These are phyloP conservation scores for Amblyjoppa fuscipennis DNA, from an alignment of 2,888 invertebrate species.

Conservation along the genomic window DNA sequence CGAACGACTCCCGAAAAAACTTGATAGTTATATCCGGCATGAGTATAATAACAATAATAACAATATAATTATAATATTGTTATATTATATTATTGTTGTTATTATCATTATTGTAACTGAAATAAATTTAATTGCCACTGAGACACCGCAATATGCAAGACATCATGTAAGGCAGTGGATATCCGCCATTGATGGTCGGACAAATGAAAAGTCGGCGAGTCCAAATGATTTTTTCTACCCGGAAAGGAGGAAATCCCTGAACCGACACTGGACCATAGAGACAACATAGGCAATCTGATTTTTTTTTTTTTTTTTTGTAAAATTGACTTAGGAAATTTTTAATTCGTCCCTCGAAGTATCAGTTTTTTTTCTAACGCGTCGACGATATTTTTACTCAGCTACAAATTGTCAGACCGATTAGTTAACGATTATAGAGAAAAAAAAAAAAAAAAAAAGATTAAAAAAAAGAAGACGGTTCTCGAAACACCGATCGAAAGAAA, in stretches of 20 bases:
- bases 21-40: neutral
- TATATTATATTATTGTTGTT: neutral
- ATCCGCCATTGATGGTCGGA: neutral
- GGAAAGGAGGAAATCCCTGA: slow-evolving; percentile 30
- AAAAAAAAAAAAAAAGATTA: neutral
- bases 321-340: slow-evolving; percentile 28
- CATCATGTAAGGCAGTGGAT: neutral
- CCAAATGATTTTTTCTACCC: slow-evolving; percentile 38
- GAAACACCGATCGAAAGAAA: slow-evolving; percentile 13
- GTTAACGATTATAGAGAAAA: slow-evolving; percentile 9
- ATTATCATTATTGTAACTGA: neutral
- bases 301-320: neutral
- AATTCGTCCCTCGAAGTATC: neutral
- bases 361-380: slow-evolving; percentile 16
- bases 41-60: neutral
- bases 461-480: neutral
- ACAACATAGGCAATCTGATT: slow-evolving; percentile 18
- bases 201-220: slow-evolving; percentile 1
- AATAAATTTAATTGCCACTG: neutral
- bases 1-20: neutral
- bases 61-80: neutral
- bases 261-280: slow-evolving; percentile 33
- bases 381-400: neutral
- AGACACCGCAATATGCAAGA: neutral
- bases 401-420: slow-evolving; percentile 9